Percentiles rank a stretch among this genome's conserved stretches.
phyloP scores from a whole-genome alignment of 1,140 invertebrate species.

The Zelostemma sp. region DNA sequence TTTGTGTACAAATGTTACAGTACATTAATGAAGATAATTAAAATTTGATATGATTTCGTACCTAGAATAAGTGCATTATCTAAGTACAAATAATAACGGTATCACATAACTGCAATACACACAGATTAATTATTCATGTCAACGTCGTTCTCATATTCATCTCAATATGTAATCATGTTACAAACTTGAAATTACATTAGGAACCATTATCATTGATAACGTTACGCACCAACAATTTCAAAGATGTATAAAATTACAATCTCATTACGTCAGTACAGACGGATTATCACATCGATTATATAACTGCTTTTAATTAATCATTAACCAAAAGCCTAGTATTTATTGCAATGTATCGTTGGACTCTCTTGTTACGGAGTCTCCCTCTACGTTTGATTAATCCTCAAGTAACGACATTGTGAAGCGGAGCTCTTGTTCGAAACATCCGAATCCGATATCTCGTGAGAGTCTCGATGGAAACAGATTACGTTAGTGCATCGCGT shows the following conservation, averaged over 20 bases:
- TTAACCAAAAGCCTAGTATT: background rate
- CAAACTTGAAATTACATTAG: background rate
- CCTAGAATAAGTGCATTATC: conserved; percentile 3
- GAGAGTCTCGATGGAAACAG: conserved; percentile 45
- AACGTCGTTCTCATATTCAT: background rate
- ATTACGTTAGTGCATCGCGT: conserved; percentile 45
- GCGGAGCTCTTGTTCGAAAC: conserved; percentile 41
- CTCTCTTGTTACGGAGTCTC: background rate
- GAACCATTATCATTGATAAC: background rate
- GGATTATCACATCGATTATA: no score
- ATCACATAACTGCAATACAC: background rate
- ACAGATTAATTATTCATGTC: background rate
- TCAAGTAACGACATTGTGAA: conserved; percentile 39
- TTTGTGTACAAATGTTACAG: background rate
- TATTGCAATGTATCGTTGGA: background rate
- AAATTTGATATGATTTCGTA: background rate
- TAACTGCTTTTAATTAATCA: background rate
- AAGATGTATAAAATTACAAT: no score
- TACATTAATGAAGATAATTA: conserved; percentile 5
- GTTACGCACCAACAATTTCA: no score
- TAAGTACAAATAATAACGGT: background rate
- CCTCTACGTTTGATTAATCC: conserved; percentile 42
- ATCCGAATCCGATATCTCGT: conserved; percentile 48
- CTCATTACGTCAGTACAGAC: background rate
- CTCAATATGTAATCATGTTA: no score